phyloP scores from a whole-genome alignment of 2,113 vertebrate species.

The Brienomyrus brachyistius region DNA sequence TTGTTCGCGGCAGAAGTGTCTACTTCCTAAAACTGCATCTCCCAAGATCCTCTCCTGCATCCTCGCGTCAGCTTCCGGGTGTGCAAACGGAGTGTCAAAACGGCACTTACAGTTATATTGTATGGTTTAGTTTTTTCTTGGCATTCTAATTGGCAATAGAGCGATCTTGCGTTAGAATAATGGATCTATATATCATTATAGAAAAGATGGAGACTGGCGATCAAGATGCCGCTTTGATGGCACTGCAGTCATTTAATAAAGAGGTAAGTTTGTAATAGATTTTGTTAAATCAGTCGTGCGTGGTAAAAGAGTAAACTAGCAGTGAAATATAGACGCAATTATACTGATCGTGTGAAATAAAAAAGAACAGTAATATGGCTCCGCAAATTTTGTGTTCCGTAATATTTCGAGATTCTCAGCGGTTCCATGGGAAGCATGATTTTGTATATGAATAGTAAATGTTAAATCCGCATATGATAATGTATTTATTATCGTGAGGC shows the following conservation, averaged over 20 bases:
- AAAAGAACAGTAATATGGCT: neutral
- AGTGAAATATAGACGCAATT: neutral
- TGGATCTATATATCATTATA: slow-evolving; percentile 72
- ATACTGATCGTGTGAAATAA: neutral
- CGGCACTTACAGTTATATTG: slow-evolving; percentile 24
- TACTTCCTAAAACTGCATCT: slow-evolving; percentile 27
- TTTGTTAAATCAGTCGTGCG: neutral
- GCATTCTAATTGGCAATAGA: neutral
- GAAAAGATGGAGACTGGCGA: slow-evolving; percentile 69
- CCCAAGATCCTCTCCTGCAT: slow-evolving; percentile 25
- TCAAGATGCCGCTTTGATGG: slow-evolving; percentile 63
- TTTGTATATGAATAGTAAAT: neutral
- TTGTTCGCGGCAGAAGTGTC: neutral
- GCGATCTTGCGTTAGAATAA: slow-evolving; percentile 31
- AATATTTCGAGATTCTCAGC: neutral
- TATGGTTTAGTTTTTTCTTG: slow-evolving; percentile 15
- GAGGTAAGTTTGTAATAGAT: slow-evolving; percentile 46
- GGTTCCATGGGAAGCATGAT: neutral
- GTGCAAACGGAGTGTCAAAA: slow-evolving; percentile 23
- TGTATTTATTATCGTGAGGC: neutral
- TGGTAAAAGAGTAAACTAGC: neutral
- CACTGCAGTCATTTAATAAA: slow-evolving; percentile 70
- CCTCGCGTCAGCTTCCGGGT: slow-evolving; percentile 23
- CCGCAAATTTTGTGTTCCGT: neutral
- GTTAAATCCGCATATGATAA: neutral